These are phyloP conservation scores for Octodonta nipae DNA, from an alignment of 2,888 invertebrate genomes.

Conservation along the genomic window DNA sequence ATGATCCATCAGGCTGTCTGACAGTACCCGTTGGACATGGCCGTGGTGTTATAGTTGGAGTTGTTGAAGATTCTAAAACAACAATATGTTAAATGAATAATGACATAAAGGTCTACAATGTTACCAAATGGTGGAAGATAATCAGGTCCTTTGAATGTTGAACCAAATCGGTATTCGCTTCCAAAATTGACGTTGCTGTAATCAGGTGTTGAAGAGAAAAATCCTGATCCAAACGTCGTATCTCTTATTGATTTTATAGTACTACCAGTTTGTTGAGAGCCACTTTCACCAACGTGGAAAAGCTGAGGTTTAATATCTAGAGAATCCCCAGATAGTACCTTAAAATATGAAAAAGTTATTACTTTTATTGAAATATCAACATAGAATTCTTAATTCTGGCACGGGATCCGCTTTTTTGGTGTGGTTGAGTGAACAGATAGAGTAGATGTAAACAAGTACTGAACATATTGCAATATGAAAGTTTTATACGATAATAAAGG, in stretches of 20 bases:
- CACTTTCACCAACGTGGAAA: constrained; percentile 26
- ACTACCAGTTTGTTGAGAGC: constrained; percentile 17
- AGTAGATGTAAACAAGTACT: too few relatives aligned
- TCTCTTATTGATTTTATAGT: constrained; percentile 29
- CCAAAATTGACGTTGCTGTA: constrained; percentile 26
- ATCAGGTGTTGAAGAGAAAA: constrained; percentile 26
- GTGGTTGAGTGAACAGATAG: too few relatives aligned
- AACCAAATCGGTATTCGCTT: constrained; percentile 27
- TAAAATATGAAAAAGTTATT: background rate
- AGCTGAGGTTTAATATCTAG: constrained; percentile 21
- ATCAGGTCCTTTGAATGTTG: constrained; percentile 29
- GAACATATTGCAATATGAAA: too few relatives aligned
- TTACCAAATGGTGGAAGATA: constrained; percentile 31
- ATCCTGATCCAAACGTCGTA: constrained; percentile 17
- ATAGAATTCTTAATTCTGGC: too few relatives aligned
- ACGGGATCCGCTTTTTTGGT: too few relatives aligned
- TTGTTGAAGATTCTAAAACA: too few relatives aligned
- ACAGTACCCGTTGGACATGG: constrained; percentile 10
- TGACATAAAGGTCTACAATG: too few relatives aligned
- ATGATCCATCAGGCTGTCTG: constrained; percentile 8
- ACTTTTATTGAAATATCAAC: background rate
- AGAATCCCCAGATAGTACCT: constrained; percentile 8
- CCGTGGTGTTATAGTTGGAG: constrained; percentile 7
- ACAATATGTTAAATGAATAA: too few relatives aligned
- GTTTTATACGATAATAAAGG: too few relatives aligned